Percentiles rank a stretch among this genome's conserved stretches.
These are phyloP conservation scores for Drosophila dives DNA, from an alignment of 2,888 invertebrate genomes.

Conservation along the genomic window DNA sequence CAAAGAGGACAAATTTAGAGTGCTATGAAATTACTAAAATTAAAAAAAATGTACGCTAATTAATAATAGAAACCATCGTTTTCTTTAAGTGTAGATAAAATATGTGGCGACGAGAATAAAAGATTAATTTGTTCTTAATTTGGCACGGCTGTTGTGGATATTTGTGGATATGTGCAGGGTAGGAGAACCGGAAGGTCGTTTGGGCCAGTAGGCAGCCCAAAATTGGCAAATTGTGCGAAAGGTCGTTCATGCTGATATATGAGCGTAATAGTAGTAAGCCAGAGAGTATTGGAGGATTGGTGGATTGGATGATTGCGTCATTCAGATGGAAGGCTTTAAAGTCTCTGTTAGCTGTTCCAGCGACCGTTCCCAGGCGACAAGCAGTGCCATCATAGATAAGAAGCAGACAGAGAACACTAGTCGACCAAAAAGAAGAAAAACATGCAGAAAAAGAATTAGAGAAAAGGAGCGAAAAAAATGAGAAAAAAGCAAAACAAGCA, in stretches of 20 bases:
- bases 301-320: constrained; percentile 47
- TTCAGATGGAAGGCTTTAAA: constrained; percentile 41
- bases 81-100: background rate
- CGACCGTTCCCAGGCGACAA: constrained; percentile 31
- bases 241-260: background rate
- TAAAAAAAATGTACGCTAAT: background rate
- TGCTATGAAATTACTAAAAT: background rate
- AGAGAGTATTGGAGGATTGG: background rate
- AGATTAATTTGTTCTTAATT: background rate
- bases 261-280: background rate
- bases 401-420: constrained; percentile 20
- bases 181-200: background rate
- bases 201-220: background rate
- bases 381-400: constrained; percentile 46
- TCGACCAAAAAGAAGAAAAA: background rate
- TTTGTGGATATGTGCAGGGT: background rate
- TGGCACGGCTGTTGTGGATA: background rate
- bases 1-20: background rate
- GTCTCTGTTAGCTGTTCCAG: constrained; percentile 36
- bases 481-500: constrained; percentile 3
- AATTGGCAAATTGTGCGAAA: background rate
- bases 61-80: background rate
- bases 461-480: background rate
- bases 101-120: too few relatives aligned
- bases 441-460: background rate